Conservation (phyloP, 2,797 vertebrate species). For the Cottoperca gobio region DNA sequence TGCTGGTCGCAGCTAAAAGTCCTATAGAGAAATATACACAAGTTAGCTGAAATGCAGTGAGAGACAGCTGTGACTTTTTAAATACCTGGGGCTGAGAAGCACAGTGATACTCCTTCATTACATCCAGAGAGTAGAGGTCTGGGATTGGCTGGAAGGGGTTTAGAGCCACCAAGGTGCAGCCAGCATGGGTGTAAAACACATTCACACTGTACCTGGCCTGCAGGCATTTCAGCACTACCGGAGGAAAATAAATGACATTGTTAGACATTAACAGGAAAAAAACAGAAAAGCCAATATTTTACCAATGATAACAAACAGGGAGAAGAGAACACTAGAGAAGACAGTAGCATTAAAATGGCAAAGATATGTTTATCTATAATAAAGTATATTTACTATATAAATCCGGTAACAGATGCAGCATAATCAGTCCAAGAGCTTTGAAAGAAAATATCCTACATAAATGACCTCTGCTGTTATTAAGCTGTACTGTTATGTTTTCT, state of each 20-base stretch:
- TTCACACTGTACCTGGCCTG: conserved; percentile 90
- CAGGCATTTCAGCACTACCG: conserved; percentile 94
- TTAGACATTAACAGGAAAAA: conserved; percentile 8
- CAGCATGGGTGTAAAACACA: conserved; percentile 95
- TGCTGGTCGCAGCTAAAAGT: too few species aligned
- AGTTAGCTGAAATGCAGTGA: background rate
- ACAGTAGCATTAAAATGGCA: background rate
- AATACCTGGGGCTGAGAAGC: conserved; percentile 91
- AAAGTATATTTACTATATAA: background rate
- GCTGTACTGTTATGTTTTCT: background rate
- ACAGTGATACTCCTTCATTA: conserved; percentile 93
- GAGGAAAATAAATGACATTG: conserved; percentile 26
- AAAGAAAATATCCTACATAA: background rate
- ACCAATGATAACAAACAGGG: background rate
- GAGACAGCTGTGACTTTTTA: background rate
- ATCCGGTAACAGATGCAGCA: background rate
- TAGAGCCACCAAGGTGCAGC: conserved; percentile 95
- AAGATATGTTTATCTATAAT: background rate
- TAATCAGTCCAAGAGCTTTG: background rate
- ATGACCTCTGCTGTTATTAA: conserved; percentile 21
- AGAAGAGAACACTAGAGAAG: background rate
- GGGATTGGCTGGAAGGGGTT: conserved; percentile 94
- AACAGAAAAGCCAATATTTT: background rate
- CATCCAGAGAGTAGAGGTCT: conserved; percentile 89
- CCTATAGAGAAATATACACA: background rate